phyloP scores from a whole-genome alignment of 2,797 vertebrate species.

The Darevskia nairensis region DNA sequence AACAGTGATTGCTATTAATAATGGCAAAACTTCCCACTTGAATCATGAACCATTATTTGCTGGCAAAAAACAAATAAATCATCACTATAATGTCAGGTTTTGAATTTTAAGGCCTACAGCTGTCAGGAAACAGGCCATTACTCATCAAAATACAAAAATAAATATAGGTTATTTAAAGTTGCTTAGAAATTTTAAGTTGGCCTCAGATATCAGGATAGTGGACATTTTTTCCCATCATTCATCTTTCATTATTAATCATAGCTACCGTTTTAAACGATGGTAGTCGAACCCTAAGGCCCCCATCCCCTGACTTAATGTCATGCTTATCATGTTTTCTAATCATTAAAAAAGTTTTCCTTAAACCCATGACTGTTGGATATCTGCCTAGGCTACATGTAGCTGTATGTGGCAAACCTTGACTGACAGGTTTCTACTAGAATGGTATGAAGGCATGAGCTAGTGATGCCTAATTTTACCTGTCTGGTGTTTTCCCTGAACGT shows the following conservation, averaged over 20 bases:
- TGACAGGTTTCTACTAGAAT: neutral
- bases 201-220: neutral
- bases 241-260: neutral
- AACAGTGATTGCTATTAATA: no score
- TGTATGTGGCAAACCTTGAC: neutral
- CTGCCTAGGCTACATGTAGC: no score
- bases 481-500: neutral
- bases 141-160: no score
- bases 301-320: no score
- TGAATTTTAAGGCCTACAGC: neutral
- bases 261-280: neutral
- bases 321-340: neutral
- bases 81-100: neutral
- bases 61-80: neutral
- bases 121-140: no score
- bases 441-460: neutral
- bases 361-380: no score
- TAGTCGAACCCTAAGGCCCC: no score
- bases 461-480: neutral
- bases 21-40: no score
- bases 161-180: no score
- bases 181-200: neutral
- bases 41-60: no score
- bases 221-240: neutral
- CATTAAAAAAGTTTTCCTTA: neutral